Base-by-base conservation (phyloP, 2,888 invertebrate genomes). In the Neria commutata region DNA sequence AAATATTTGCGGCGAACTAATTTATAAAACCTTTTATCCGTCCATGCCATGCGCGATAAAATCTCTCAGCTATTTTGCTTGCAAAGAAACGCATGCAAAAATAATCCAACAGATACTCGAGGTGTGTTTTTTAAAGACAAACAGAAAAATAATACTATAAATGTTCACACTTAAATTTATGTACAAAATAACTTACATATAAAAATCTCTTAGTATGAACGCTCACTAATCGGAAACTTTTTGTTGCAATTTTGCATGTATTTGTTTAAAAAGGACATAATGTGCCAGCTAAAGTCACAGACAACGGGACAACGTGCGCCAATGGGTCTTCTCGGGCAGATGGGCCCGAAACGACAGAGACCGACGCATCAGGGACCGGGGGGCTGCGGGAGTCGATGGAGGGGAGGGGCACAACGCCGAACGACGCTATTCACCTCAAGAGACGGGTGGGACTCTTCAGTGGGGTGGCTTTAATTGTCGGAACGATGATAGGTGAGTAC, bases 361-460 rank as follows among this genome's bases (percentile, higher is more conserved):
- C 82, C 82, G 82, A 82, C 82, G 76, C 82, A 82, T 81, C 81
- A 81, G 80, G 82, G 82, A 73, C 81, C 81, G 81, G 82, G 82
- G 70, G 82, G 82, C 74, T 82, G 82, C 82, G 82, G 82, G 77
- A 82, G 80, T 73, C 82, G 90, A 75, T 91, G 91, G 91, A 92
- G 94, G 89, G 94, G 91, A 84, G 90, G 91, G 90, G 89, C 91
- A 85, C 94, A 94, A 87, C 90, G 92, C 85, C 89, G 94, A 89
- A 93, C 91, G 91, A 94, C 93, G 85, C 92, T 94, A 88, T 95
- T 95, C 92, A 94, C 93, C 94, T 95, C 93, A 91, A 95, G 94
- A 94, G 95, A 91, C 92, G 94, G 91, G 92, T 97, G 90, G 95
- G 96, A 89, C 93, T 96, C 89, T 86, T 95, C 90, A 95, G 95